Base-by-base conservation (phyloP, 2,797 vertebrate species). In the Crossoptilon crossoptilon region DNA sequence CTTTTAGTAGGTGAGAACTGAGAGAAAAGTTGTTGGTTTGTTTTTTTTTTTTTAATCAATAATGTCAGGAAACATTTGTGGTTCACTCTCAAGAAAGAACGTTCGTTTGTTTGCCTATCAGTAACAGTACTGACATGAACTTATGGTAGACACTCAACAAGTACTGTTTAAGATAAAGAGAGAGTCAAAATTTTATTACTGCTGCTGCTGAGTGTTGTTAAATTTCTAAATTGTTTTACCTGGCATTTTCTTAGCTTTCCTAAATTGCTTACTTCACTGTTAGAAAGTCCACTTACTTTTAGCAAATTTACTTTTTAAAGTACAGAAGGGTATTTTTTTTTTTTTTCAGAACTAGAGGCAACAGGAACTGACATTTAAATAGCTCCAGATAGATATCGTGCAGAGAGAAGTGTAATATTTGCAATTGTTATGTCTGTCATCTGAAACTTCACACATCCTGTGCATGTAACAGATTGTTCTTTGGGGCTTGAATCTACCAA, bases 321-420 rank as follows among this genome's bases (percentile, higher is more conserved):
- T 71, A 21, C n/a, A 68, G 14, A 88, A 46, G 3, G 0, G 9
- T 49, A 13, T 46, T 21, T 21, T 53, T n/a, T 14, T 29, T 14
- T 14, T 14, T 22, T 74, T 62, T 71, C 62, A 76, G 17, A 37
- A 19, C 58, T 77, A 31, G 49, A 69, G 76, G 68, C 41, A 74
- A 55, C 49, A 88, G 58, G 58, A 82, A 69, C 62, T 90, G 72
- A 49, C 49, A 68, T 88, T 94, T 90, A 71, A 93, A 80, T 71
- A 80, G 29, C 14, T 88, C 53, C 46, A 59, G 11, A 71, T 71
- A 41, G 4, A 17, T 62, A 8, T 46, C 43, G 43, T 55, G 29
- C 33, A 74, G 64, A 88, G 10, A 73, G 21, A 82, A 91, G 17
- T 67, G 21, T 64, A 87, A 39, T 84, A 51, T 79, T 90, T 90